Evolutionary conservation across 2,888 invertebrate genomes (phyloP).

Genomic region (Galeruca laticollis): DNA sequence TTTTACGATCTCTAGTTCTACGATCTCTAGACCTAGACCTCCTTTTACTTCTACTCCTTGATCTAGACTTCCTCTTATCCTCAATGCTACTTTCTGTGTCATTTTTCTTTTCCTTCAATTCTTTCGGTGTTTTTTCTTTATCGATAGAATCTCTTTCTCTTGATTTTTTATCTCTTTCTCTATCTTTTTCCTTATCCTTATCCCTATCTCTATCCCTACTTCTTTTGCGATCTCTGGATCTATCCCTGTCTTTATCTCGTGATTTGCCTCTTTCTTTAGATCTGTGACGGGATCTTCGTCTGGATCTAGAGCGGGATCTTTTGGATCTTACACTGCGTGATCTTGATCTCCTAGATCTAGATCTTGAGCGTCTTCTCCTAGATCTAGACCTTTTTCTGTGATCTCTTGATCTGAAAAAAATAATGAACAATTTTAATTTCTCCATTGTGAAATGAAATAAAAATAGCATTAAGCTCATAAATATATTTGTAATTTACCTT

Average conservation of each 20-base stretch:
- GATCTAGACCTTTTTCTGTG: constrained; percentile 73
- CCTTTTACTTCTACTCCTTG: constrained; percentile 72
- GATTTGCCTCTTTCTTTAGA: constrained; percentile 38
- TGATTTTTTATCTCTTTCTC: constrained; percentile 45
- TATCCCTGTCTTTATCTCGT: constrained; percentile 46
- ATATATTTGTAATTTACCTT: constrained; percentile 20
- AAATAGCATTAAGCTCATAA: not conserved
- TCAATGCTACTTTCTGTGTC: constrained; percentile 62
- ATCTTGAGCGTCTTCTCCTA: constrained; percentile 59
- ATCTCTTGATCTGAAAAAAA: constrained; percentile 67
- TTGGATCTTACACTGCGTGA: constrained; percentile 53
- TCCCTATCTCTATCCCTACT: constrained; percentile 52
- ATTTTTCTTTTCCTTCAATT: constrained; percentile 61
- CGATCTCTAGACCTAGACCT: constrained; percentile 71
- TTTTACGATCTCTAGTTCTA: constrained; percentile 65
- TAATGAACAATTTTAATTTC: not conserved
- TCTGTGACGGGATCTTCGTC: constrained; percentile 58
- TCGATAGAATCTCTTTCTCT: constrained; percentile 61
- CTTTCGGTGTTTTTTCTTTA: constrained; percentile 59
- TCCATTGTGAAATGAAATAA: not conserved
- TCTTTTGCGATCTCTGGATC: constrained; percentile 53
- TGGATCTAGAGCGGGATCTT: constrained; percentile 67
- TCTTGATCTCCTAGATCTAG: constrained; percentile 50
- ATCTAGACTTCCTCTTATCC: constrained; percentile 62
- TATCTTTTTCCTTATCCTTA: constrained; percentile 47